Evolutionary conservation across 2,797 vertebrate genomes (phyloP).

Genomic region (Typhlichthys subterraneus): DNA sequence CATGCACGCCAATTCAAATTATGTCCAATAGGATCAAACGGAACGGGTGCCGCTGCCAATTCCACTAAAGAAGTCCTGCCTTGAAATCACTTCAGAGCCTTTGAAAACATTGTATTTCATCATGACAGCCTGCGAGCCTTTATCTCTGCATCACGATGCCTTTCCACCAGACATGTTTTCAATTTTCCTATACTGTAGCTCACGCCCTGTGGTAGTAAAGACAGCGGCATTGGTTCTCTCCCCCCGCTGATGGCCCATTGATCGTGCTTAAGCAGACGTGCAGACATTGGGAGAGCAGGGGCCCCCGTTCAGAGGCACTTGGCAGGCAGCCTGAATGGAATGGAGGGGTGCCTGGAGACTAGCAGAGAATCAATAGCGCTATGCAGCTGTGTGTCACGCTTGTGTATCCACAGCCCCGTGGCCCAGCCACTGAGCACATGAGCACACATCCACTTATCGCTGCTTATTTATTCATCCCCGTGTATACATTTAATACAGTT

Average conservation of each 20-base stretch:
- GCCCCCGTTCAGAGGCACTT: conserved; percentile 76
- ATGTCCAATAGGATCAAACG: conserved; percentile 48
- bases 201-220: conserved; percentile 67
- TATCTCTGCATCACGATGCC: conserved; percentile 57
- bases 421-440: conserved; percentile 67
- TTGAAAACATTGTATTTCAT: conserved; percentile 53
- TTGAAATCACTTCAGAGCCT: conserved; percentile 27
- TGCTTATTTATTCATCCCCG: conserved; percentile 70
- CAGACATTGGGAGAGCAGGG: conserved; percentile 75
- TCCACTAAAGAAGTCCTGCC: conserved; percentile 17
- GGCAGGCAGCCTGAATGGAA: conserved; percentile 76
- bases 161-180: conserved; percentile 77
- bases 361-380: conserved; percentile 76
- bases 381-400: conserved; percentile 77
- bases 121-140: conserved; percentile 59
- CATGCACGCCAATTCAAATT: conserved; percentile 47
- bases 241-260: conserved; percentile 75
- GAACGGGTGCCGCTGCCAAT: conserved; percentile 18
- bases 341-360: conserved; percentile 73
- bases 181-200: conserved; percentile 62
- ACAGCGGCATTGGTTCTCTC: conserved; percentile 63
- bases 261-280: conserved; percentile 81
- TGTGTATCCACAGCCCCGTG: conserved; percentile 66
- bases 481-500: conserved; percentile 36
- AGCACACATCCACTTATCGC: conserved; percentile 72